Base-by-base conservation (phyloP, 2,888 invertebrate species). In the Nomada ruficornis region DNA sequence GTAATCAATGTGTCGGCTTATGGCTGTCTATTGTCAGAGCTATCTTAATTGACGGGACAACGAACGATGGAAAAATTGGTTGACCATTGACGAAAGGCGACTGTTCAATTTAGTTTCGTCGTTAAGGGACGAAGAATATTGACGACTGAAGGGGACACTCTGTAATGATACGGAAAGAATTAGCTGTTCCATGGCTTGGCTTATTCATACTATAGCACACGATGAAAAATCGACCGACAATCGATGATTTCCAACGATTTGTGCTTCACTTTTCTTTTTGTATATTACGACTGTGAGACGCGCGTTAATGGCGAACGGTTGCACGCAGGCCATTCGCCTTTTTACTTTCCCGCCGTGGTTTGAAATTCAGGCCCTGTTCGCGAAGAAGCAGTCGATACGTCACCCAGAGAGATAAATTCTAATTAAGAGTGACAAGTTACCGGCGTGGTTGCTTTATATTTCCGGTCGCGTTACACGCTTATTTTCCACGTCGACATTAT, bases 341-440 rank as follows among this genome's bases (percentile, higher is more conserved):
- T 75, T 71, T 75, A 52, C 65, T 42, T 74, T 47, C 60, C 74
- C 55, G 15, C 20, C 23, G 54, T 26, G 62, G 50, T 36, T 83
- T 83, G 69, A 75, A 76, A 86, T 80, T 80, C 82, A 62, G 52
- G 60, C 60, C 44, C 10, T 70, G 82, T 80, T 70, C 65, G 7
- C 36, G 65, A 57, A 64, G 60, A 62, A 71, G 79, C 52, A 74
- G 57, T 64, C 75, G 81, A 82, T 75, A 62, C 82, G 80, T 69
- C 74, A 59, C 63, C 59, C 63, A 60, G 70, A 44, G 59, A 88
- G 77, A 87, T 87, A 88, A 87, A 88, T 87, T 86, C 80, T 83
- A 88, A 87, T 87, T 87, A 87, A 88, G 72, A 85, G 69, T 80
- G 86, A 88, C 88, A 85, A 81, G 80, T 68, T 71, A 57, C 71